These are phyloP conservation scores for Nothocercus julius DNA, from an alignment of 2,113 vertebrate species.

Conservation along the genomic window DNA sequence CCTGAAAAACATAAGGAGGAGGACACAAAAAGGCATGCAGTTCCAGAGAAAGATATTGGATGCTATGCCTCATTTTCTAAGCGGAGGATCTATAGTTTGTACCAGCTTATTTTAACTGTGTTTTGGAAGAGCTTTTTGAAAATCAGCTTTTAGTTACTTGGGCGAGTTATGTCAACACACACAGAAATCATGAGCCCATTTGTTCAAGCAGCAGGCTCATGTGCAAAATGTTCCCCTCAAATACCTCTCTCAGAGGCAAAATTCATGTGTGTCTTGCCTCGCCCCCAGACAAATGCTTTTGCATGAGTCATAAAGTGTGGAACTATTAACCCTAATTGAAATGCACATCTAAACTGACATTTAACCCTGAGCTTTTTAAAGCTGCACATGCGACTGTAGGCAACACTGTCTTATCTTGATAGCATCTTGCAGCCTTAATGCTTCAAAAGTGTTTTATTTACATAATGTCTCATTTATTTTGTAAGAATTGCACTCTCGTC, in stretches of 20 bases:
- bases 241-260: background rate
- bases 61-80: background rate
- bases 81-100: background rate
- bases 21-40: fast-evolving
- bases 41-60: background rate
- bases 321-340: slow-evolving; percentile 58
- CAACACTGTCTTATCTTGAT: slow-evolving; percentile 29
- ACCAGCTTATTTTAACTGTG: background rate
- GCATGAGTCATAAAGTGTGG: slow-evolving; percentile 25
- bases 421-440: slow-evolving; percentile 45
- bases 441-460: slow-evolving; percentile 58
- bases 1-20: background rate
- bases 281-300: background rate
- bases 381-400: slow-evolving; percentile 23
- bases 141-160: background rate
- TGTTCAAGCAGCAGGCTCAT: background rate
- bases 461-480: slow-evolving; percentile 63
- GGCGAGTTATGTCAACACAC: background rate
- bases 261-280: background rate
- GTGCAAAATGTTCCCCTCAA: background rate
- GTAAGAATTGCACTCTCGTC: slow-evolving; percentile 11
- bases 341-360: slow-evolving; percentile 55
- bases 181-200: background rate
- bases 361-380: slow-evolving; percentile 45
- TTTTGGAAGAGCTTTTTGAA: background rate